Evolutionary conservation across 1,140 invertebrate genomes (phyloP).

Genomic region (Drosophila ambigua): DNA sequence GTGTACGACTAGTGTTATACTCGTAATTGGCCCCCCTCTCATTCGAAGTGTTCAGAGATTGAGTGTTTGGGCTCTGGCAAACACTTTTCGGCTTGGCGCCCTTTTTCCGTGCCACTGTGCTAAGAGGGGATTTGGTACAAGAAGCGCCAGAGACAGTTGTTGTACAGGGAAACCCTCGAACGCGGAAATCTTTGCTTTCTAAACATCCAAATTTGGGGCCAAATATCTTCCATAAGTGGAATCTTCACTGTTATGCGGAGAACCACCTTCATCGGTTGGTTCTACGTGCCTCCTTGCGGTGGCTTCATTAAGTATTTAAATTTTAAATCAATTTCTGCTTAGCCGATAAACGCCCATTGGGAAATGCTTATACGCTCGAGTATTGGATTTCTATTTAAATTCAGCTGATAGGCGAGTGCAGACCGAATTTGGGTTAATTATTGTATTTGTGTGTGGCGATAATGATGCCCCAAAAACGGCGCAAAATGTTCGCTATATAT

Average conservation of each 20-base stretch:
- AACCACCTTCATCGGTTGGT: too few species aligned
- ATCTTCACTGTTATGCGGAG: too few species aligned
- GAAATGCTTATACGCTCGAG: not conserved
- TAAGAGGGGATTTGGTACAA: slow-evolving; percentile 44
- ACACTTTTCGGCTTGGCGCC: slow-evolving; percentile 16
- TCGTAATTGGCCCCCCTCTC: slow-evolving; percentile 4
- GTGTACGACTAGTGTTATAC: not conserved
- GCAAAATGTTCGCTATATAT: slow-evolving; percentile 26
- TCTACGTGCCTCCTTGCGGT: slow-evolving; percentile 19
- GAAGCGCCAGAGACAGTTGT: slow-evolving; percentile 16
- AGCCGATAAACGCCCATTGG: too few species aligned
- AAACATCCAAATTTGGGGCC: too few species aligned
- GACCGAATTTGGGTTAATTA: slow-evolving; percentile 48
- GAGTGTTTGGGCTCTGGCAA: slow-evolving; percentile 34
- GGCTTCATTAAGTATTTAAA: slow-evolving; percentile 70
- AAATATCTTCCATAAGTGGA: too few species aligned
- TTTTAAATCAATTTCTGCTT: slow-evolving; percentile 55
- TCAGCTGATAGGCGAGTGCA: slow-evolving; percentile 41
- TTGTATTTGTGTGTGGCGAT: slow-evolving; percentile 21
- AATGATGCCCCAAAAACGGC: slow-evolving; percentile 51
- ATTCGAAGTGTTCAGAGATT: slow-evolving; percentile 68
- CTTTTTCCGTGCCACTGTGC: slow-evolving; percentile 43
- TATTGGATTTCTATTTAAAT: slow-evolving; percentile 34
- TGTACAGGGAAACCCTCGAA: not conserved
- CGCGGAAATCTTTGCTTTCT: not conserved